Evolutionary conservation across 1,140 invertebrate genomes (phyloP), one percentile per base, ranked within the genome.

Genomic region (Periplaneta americana): DNA sequence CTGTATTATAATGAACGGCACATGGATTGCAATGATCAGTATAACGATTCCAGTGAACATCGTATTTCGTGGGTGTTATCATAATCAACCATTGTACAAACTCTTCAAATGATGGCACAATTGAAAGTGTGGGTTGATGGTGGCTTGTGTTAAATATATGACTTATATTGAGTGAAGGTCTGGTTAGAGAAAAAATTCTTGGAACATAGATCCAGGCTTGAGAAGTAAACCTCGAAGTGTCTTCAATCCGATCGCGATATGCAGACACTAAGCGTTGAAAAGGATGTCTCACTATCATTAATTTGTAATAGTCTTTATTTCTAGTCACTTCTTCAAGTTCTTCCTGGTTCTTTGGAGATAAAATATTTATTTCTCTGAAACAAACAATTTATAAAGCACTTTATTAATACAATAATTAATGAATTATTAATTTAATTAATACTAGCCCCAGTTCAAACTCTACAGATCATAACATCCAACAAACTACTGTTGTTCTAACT

Each of bases 231-330:
- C 85, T 88, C 10, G 85, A 84, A 81, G 87, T 89, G 78, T 90
- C 87, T 82, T 88, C 89, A 81, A 91, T 86, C 82, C 90, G 86
- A 82, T 90, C 89, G 83, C 90, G 88, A 81, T 89, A 91, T 0
- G 89, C 88, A n/a, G 90, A 91, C 9, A 91, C 87, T 2, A 91
- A 82, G 15, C 90, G 86, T 80, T 90, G 86, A 83, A 91, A 91
- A 0, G 90, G 90, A 85, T 91, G 89, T 48, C 90, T 86, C 0
- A 90, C 89, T 28, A 89, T 82, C 1, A 91, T 79, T 80, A 91
- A 88, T 83, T 88, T 89, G 75, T 87, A 88, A 28, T 85, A 79
- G 28, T 82, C 82, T 28, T 80, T 66, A 76, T 88, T 83, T 11
- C 84, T 84, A 22, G 85, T 82, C 9, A 85, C 66, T 75, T 79